A percentile compares a stretch with the other conserved stretches of the same genome.
Conservation (phyloP, 2,113 vertebrate species). For the Podarcis cretensis region DNA sequence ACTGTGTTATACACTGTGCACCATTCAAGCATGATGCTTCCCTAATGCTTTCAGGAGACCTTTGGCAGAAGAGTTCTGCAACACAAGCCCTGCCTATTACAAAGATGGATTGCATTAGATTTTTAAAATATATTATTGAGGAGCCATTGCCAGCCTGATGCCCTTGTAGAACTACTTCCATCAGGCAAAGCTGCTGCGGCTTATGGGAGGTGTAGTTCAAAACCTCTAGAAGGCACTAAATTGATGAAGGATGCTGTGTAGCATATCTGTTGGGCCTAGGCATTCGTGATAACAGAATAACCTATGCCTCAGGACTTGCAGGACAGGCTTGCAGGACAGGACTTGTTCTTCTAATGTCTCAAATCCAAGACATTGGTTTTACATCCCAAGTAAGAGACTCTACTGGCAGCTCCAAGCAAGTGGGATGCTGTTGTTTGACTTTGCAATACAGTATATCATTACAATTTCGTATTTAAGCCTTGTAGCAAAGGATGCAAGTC, state of each 20-base stretch:
- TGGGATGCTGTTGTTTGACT: background rate
- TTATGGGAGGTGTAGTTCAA: too few species aligned
- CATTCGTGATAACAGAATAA: too few species aligned
- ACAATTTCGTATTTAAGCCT: background rate
- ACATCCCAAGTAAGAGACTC: background rate
- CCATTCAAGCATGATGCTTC: background rate
- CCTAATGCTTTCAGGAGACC: background rate
- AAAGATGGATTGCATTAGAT: too few species aligned
- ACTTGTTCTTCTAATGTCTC: background rate
- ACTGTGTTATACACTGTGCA: too few species aligned
- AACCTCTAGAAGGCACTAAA: too few species aligned
- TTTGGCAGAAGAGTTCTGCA: constrained; percentile 19
- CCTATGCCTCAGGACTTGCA: background rate
- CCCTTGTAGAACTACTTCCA: background rate
- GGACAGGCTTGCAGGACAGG: rapidly evolving
- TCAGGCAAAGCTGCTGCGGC: too few species aligned
- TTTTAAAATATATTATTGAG: background rate
- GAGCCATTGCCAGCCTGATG: background rate
- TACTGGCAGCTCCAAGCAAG: too few species aligned
- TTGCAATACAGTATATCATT: background rate
- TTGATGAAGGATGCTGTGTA: too few species aligned
- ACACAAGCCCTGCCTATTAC: too few species aligned
- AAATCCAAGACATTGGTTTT: rapidly evolving
- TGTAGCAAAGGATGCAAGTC: background rate
- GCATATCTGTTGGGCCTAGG: background rate